Evolutionary conservation across 2,797 vertebrate species (phyloP), one percentile per base, ranked within the genome.

Genomic region (Garrulus glandarius): DNA sequence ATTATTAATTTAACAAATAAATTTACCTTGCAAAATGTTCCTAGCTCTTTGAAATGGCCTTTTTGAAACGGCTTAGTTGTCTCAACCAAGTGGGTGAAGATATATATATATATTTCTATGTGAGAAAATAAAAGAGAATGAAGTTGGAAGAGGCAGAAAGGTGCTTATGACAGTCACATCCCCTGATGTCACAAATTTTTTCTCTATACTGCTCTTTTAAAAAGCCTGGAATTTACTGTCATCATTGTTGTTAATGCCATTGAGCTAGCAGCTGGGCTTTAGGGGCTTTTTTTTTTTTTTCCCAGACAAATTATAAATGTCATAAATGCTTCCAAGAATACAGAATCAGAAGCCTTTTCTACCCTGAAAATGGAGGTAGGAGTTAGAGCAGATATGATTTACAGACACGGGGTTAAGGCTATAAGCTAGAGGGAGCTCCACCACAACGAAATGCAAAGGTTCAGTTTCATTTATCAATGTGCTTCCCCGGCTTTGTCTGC

Each of bases 401-500:
- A 81, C 84, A 83, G 85, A 37, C 53, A 83, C 50, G n/a, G 89
- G 78, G 81, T 91, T 76, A 82, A 68, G 65, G 60, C 60, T 61
- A 65, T 86, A 53, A 97, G 97, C 97, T 96, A 97, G 96, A 97
- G 96, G 96, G 96, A 97, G 96, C 96, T 97, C 93, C 89, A 32
- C 89, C 93, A 96, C 96, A 91, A 94, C 27, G 26, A 94, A 94
- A 93, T 92, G 78, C 85, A 11, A 71, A 92, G 92, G 65, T 70
- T 91, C 87, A 4, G 37, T 78, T 87, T 83, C 95, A 94, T 97
- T 96, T 96, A 93, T 97, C 96, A 94, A 44, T 87, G 86, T 86
- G 84, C 72, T 88, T 65, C 57, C 55, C 84, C 76, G 96, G 96
- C 97, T 97, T 97, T 97, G 97, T 97, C 96, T 97, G 96, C 85